Conservation (phyloP, 2,113 vertebrate species). For the Cebus imitator region DNA sequence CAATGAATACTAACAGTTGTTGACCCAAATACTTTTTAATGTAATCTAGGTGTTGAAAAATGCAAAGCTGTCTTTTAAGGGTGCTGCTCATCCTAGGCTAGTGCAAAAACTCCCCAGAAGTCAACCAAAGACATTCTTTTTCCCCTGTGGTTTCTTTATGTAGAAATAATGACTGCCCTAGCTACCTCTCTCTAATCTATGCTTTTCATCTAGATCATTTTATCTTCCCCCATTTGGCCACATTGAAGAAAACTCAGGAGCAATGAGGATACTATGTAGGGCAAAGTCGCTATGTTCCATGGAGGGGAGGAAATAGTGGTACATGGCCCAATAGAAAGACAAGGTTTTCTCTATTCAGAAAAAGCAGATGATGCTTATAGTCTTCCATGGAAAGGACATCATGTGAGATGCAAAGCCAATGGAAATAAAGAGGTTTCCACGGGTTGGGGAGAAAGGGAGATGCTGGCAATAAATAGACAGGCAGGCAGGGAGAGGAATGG, state of each 20-base stretch:
- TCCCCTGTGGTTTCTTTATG: neutral
- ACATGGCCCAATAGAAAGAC: neutral
- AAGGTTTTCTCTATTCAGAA: neutral
- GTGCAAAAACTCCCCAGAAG: neutral
- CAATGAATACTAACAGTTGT: neutral
- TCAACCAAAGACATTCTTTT: neutral
- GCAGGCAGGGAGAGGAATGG: neutral
- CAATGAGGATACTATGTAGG: neutral
- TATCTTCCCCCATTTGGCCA: neutral
- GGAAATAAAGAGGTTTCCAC: neutral
- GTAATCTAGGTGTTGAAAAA: neutral
- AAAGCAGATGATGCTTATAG: neutral
- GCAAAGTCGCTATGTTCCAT: neutral
- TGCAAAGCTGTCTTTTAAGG: neutral
- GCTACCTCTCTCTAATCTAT: neutral
- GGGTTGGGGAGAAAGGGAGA: too few species aligned
- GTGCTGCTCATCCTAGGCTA: neutral
- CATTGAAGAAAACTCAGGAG: neutral
- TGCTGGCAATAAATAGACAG: neutral
- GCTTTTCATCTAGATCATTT: neutral
- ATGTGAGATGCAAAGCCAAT: neutral
- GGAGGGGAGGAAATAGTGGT: neutral
- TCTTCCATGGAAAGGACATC: neutral
- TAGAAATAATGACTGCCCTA: neutral
- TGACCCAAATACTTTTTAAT: conserved; percentile 17